Conservation (phyloP, 2,113 vertebrate species). For the Sphyrna mokarran region DNA sequence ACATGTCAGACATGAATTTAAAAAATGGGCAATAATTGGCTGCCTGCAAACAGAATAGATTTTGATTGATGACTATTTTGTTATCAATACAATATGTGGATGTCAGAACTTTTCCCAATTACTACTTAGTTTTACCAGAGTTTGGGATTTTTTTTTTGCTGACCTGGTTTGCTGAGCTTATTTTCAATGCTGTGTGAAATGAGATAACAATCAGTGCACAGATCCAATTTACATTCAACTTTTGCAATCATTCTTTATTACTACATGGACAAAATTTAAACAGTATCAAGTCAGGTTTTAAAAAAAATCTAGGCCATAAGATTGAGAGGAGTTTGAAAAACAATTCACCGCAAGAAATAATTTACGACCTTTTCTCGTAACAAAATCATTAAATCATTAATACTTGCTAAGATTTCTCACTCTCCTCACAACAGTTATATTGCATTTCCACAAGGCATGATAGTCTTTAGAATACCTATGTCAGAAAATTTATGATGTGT, state of each 20-base stretch:
- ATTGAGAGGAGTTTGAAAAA: neutral
- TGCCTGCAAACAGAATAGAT: neutral
- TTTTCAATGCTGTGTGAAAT: neutral
- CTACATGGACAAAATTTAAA: neutral
- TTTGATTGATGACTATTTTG: neutral
- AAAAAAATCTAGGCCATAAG: neutral
- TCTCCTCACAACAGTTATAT: neutral
- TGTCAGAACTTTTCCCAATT: neutral
- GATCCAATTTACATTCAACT: neutral
- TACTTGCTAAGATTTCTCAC: neutral
- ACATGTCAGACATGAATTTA: neutral
- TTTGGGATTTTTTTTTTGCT: neutral
- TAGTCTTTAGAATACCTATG: neutral
- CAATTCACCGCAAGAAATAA: neutral
- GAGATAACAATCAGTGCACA: too few relatives aligned
- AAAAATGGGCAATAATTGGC: neutral
- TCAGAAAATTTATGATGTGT: neutral
- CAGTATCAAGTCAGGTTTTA: too few relatives aligned
- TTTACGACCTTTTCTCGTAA: neutral
- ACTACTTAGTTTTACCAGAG: neutral
- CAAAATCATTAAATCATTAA: neutral
- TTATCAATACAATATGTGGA: neutral
- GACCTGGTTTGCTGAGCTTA: neutral
- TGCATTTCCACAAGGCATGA: neutral
- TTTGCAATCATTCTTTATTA: neutral